Evolutionary conservation across 2,113 vertebrate species (phyloP), one percentile per base, ranked within the genome.

Genomic region (Garra rufa): DNA sequence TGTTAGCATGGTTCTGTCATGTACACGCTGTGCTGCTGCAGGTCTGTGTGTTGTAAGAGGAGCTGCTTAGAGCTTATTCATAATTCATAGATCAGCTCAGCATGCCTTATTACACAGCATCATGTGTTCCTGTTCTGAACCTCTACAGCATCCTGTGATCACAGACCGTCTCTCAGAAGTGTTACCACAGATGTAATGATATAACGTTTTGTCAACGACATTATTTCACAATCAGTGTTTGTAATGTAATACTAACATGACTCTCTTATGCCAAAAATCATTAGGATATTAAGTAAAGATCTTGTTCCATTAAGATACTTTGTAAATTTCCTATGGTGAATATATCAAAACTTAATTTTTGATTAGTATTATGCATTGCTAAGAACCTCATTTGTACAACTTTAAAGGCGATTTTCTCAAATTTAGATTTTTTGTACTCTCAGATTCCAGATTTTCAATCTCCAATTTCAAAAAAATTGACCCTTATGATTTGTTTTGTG

Each of bases 41-140:
- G 76, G 43, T 80, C 81, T 85, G 79, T 76, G 63, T 28, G 63
- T 65, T 19, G 80, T 88, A 88, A 88, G 67, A 30, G 46, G 61
- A 88, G 80, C 55, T n/a, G 75, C 69, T 14, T 57, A 41, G 38
- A 78, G 61, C 84, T 88, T 83, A 81, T 88, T 82, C 50, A 81
- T 88, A 81, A 85, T 88, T 88, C 87, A 85, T 88, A 55, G 75
- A 28, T 26, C 43, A 30, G 69, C 81, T 69, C 65, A 59, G 81
- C 59, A 76, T 61, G 81, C 24, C 61, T 88, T 82, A 71, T 76
- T 48, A 43, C 34, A 83, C 26, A 59, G 70, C 84, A 65, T 70
- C 43, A 28, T 70, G 34, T 82, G 24, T 67, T 80, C 28, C 59
- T 48, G 59, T 21, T 28, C 77, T 30, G 24, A 44, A 61, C n/a